phyloP scores from a whole-genome alignment of 1,140 invertebrate species.

The Papilio dardanus region DNA sequence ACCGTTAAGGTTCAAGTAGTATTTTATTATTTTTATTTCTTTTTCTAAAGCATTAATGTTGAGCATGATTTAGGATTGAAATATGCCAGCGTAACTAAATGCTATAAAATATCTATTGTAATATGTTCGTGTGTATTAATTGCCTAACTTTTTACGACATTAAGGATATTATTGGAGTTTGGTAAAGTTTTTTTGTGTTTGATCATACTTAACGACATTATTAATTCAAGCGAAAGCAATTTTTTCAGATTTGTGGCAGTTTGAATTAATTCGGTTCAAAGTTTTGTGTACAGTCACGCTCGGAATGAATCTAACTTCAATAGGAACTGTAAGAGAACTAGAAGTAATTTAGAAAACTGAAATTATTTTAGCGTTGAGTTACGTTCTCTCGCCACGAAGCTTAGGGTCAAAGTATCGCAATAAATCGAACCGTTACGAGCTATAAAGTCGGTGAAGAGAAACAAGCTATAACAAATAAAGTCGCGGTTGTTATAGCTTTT shows the following conservation, averaged over 20 bases:
- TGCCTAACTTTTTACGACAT: not conserved
- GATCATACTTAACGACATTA: constrained; percentile 24
- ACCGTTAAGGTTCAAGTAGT: no score
- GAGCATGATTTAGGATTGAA: not conserved
- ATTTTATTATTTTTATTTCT: no score
- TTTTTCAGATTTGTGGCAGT: constrained; percentile 30
- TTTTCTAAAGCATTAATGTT: no score
- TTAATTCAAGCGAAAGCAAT: constrained; percentile 4
- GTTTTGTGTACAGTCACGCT: constrained; percentile 37
- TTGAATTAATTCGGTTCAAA: constrained; percentile 9
- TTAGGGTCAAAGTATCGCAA: constrained; percentile 54
- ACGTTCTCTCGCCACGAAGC: constrained; percentile 52
- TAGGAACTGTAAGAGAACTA: constrained; percentile 41
- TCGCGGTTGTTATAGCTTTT: constrained; percentile 55
- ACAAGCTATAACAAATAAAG: constrained; percentile 50
- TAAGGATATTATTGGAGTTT: not conserved
- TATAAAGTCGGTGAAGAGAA: constrained; percentile 53
- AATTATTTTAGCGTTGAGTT: constrained; percentile 47
- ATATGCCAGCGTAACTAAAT: not conserved
- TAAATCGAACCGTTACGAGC: constrained; percentile 57
- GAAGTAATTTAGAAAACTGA: constrained; percentile 48
- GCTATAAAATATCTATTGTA: not conserved
- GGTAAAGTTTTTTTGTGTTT: not conserved
- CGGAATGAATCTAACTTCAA: constrained; percentile 29
- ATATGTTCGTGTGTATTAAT: not conserved